Base-by-base conservation (phyloP, 1,140 invertebrate species). In the Acromyrmex charruanus region DNA sequence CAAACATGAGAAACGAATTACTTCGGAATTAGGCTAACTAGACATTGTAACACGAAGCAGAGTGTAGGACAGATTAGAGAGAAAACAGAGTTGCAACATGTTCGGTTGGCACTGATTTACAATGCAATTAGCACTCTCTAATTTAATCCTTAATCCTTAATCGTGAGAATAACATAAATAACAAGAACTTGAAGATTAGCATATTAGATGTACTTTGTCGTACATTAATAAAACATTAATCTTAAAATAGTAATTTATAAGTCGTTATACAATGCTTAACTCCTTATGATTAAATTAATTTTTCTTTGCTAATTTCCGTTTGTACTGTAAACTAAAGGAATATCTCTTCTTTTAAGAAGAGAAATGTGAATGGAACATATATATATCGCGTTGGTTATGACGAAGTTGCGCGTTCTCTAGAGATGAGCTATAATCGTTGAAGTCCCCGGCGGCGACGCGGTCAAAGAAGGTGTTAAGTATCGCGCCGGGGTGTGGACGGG, bases 131-230 rank as follows among this genome's bases (percentile, higher is more conserved):
- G 69, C 69, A 49, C 35, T 61, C 35, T 49, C 68, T 25, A 49
- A 74, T 61, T 61, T 44, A 71, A 81, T 81, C 53, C 79, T 81
- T 74, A 59, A 84, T 82, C 53, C 51, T 31, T 71, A 69, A 81
- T 58, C 16, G 31, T 55, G 49, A 49, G 35, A 39, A 25, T 25
- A 25, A 18, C 2, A 4, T n/a, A 49, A 35, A 21, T 49, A 51
- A 71, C 51, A 28, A n/a, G n/a, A 25, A 59, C 18, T 58, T 28
- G 21, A 39, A 49, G 14, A 58, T 84, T 39, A 51, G 6, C 31
- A 21, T 21, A 21, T 21, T 21, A 21, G 21, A 21, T 21, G 21
- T 21, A 28, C 10, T 31, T 58, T 25, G 28, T 12, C 16, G 49
- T n/a, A 58, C 10, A 25, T 58, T 53, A 39, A 71, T 6, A 10